Evolutionary conservation across 2,797 vertebrate species (phyloP).

Genomic region (Lophius americanus): DNA sequence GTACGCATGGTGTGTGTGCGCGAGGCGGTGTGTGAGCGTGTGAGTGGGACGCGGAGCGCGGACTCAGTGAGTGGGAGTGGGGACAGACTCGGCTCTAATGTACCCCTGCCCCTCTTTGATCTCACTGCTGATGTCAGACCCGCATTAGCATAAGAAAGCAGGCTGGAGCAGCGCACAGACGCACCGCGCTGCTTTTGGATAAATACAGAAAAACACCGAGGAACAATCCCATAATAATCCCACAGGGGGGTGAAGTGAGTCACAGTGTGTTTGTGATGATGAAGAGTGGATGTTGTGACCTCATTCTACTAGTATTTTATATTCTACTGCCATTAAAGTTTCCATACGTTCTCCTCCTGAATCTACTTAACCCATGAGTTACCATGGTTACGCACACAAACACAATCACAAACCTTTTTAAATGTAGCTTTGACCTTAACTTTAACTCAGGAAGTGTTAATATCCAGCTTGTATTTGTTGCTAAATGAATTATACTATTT

Average conservation of each 20-base stretch:
- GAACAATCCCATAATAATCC: slow-evolving; percentile 14
- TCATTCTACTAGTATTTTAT: slow-evolving; percentile 29
- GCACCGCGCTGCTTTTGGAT: neutral
- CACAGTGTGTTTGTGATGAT: slow-evolving; percentile 22
- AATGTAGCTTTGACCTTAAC: no score
- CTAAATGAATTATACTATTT: no score
- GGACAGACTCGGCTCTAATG: slow-evolving; percentile 82
- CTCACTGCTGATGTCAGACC: slow-evolving; percentile 89
- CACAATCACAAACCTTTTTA: no score
- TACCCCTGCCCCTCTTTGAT: slow-evolving; percentile 84
- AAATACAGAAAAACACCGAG: slow-evolving; percentile 6
- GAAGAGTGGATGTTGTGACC: slow-evolving; percentile 9
- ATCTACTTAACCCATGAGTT: no score
- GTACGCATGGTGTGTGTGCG: slow-evolving; percentile 71
- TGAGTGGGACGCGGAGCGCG: slow-evolving; percentile 5
- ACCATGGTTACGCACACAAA: no score
- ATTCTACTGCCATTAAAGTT: slow-evolving; percentile 21
- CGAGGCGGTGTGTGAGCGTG: slow-evolving; percentile 16
- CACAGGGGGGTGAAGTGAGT: slow-evolving; percentile 16
- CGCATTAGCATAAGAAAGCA: slow-evolving; percentile 91
- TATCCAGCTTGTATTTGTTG: no score
- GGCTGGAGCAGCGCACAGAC: slow-evolving; percentile 33
- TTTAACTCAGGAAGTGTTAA: no score
- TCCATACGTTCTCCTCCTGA: neutral
- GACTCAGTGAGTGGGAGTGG: slow-evolving; percentile 63